Base-by-base conservation (phyloP, 2,113 vertebrate species). In the Rattus rattus region DNA sequence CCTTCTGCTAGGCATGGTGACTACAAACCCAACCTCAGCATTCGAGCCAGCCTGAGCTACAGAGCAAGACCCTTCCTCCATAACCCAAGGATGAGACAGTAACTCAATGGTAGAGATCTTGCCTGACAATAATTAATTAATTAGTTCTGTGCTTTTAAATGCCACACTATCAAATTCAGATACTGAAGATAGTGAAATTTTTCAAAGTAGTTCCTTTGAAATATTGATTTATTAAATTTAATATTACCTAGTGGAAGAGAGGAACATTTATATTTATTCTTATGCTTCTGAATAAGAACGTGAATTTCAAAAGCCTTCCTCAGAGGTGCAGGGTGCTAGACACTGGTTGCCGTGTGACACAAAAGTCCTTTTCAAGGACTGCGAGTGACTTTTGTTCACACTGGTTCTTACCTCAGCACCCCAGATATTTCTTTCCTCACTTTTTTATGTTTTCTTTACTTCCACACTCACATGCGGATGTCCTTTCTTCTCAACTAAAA, bases 281-380 rank as follows among this genome's bases (percentile, higher is more conserved):
- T 88, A 69, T 22, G 65, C 43, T 65, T 84, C 91, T 81, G 59
- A 97, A n/a, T 85, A 69, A 30, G 6, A 85, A 12, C 1, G 79
- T 79, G 65, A 26, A 92, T 67, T 67, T 97, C 19, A 19, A 80
- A 92, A 94, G 19, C 63, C 80, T 80, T 89, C 76, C 90, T 95
- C 77, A 54, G 47, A 72, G 28, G 91, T 52, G n/a, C 14, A 95
- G 36, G 54, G 87, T 5, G 24, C 73, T 39, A 39, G 54, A 72
- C 75, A 52, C 24, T 88, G 43, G 43, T 81, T 76, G 56, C 70
- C 36, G 30, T 59, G n/a, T 83, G 54, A 52, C 19, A 83, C 39
- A 28, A 39, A 28, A 86, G 70, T 59, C 20, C n/a, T 91, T 93
- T 79, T 14, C 75, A 73, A 61, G 77, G 43, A 73, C 30, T 52